Evolutionary conservation across 2,113 vertebrate species (phyloP).

Genomic region (Empidonax alnorum): DNA sequence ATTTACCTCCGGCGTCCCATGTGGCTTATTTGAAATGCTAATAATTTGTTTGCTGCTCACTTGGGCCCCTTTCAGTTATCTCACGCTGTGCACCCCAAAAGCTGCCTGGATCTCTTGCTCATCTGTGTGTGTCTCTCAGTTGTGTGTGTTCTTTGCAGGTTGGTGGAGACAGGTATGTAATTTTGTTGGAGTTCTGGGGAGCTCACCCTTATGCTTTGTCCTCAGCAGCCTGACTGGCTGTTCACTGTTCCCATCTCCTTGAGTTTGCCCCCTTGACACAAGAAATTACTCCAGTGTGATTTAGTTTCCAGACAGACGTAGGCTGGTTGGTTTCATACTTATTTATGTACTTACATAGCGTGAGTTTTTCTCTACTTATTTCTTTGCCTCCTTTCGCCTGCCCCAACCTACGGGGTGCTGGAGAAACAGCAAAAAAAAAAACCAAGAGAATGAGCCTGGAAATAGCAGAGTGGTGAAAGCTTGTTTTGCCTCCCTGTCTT

Average conservation of each 20-base stretch:
- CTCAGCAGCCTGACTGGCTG: neutral
- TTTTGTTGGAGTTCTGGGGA: neutral
- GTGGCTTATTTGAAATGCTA: constrained; percentile 15
- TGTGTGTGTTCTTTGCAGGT: neutral
- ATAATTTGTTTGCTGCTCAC: neutral
- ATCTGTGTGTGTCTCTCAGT: neutral
- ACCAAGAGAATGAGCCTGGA: neutral
- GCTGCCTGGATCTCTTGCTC: neutral
- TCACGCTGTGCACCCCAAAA: neutral
- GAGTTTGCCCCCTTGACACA: neutral
- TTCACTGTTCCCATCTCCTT: neutral
- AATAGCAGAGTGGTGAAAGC: neutral
- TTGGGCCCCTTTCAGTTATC: neutral
- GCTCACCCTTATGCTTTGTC: neutral
- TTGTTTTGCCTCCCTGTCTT: constrained; percentile 56
- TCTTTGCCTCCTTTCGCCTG: neutral
- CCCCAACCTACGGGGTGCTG: neutral
- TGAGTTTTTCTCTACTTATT: neutral
- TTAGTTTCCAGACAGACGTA: neutral
- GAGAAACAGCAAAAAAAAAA: neutral
- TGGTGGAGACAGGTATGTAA: neutral
- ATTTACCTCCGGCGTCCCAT: neutral
- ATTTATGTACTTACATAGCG: rapidly evolving
- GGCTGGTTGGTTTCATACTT: neutral
- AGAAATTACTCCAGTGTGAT: neutral